phyloP scores from a whole-genome alignment of 2,797 vertebrate species.

The Poecilia gillii region DNA sequence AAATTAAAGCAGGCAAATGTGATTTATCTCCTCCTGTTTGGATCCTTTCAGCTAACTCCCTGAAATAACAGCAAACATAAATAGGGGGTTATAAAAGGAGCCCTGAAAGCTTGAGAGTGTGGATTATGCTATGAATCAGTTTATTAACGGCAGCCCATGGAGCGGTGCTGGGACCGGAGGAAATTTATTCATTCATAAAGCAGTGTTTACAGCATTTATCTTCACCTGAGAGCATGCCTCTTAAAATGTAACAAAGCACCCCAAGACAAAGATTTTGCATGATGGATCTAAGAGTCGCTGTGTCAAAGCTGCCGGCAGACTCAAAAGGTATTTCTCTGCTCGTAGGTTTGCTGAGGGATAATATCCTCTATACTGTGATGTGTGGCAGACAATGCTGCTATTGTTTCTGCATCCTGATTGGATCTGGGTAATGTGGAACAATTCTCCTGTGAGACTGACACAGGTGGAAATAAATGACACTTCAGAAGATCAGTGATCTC shows the following conservation, averaged over 20 bases:
- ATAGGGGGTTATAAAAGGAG: slow-evolving; percentile 75
- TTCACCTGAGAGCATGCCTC: slow-evolving; percentile 68
- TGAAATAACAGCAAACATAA: slow-evolving; percentile 82
- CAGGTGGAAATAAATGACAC: slow-evolving; percentile 36
- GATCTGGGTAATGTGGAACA: slow-evolving; percentile 40
- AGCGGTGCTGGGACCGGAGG: slow-evolving; percentile 51
- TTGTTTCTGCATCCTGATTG: slow-evolving; percentile 58
- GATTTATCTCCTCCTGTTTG: slow-evolving; percentile 75
- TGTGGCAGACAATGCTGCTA: slow-evolving; percentile 34
- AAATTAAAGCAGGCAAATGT: slow-evolving; percentile 76
- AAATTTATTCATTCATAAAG: slow-evolving; percentile 82
- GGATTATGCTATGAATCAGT: slow-evolving; percentile 81
- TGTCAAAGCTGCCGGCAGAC: slow-evolving; percentile 60
- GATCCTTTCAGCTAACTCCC: slow-evolving; percentile 79
- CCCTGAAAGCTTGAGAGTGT: slow-evolving; percentile 72
- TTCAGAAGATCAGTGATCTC: slow-evolving; percentile 8
- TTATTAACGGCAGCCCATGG: slow-evolving; percentile 76
- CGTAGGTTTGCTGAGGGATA: slow-evolving; percentile 35
- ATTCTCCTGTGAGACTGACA: slow-evolving; percentile 32
- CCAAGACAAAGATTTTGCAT: slow-evolving; percentile 68
- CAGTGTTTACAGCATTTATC: slow-evolving; percentile 82
- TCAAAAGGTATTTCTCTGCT: slow-evolving; percentile 46
- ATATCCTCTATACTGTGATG: slow-evolving; percentile 43
- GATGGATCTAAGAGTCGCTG: slow-evolving; percentile 62
- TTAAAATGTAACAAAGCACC: slow-evolving; percentile 76